A percentile compares a stretch with the other conserved stretches of the same genome.
phyloP scores from a whole-genome alignment of 1,140 invertebrate genomes.

The Himalopsyche phryganea region DNA sequence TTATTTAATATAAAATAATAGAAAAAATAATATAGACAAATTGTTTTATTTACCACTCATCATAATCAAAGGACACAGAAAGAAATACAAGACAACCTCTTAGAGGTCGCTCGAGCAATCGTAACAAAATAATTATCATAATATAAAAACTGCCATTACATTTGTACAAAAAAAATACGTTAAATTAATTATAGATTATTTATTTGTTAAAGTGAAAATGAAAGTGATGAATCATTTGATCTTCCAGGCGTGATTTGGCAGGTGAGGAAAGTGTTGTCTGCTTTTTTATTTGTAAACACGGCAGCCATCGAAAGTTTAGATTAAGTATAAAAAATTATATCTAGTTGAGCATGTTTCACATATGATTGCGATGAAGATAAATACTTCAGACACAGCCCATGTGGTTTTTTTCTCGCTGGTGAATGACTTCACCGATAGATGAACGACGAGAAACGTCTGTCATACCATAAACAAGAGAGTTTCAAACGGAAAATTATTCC shows the following conservation, averaged over 20 bases:
- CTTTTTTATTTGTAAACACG: background rate
- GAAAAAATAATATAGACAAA: slow-evolving; percentile 18
- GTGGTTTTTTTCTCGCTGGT: too few species aligned
- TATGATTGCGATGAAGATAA: too few species aligned
- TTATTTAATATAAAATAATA: slow-evolving; percentile 19
- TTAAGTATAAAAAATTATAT: slow-evolving; percentile 17
- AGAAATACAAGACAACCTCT: slow-evolving; percentile 1
- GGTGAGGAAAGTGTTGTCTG: background rate
- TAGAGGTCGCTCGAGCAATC: background rate
- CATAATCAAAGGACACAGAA: slow-evolving; percentile 8
- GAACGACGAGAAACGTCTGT: too few species aligned
- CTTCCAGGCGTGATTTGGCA: too few species aligned
- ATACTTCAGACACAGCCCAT: too few species aligned
- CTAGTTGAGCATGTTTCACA: slow-evolving; percentile 9
- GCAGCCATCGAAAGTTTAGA: too few species aligned
- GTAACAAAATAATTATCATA: background rate
- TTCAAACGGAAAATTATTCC: background rate
- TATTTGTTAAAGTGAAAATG: slow-evolving; percentile 3
- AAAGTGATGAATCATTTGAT: background rate
- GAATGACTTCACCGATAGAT: too few species aligned
- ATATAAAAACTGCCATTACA: slow-evolving; percentile 11
- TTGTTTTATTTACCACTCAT: slow-evolving; percentile 14
- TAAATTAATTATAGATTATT: background rate
- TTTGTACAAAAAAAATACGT: slow-evolving; percentile 14
- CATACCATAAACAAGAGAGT: background rate